A percentile compares a stretch with the other conserved stretches of the same genome.
phyloP scores from a whole-genome alignment of 1,140 invertebrate species.

The Cecropterus lyciades region DNA sequence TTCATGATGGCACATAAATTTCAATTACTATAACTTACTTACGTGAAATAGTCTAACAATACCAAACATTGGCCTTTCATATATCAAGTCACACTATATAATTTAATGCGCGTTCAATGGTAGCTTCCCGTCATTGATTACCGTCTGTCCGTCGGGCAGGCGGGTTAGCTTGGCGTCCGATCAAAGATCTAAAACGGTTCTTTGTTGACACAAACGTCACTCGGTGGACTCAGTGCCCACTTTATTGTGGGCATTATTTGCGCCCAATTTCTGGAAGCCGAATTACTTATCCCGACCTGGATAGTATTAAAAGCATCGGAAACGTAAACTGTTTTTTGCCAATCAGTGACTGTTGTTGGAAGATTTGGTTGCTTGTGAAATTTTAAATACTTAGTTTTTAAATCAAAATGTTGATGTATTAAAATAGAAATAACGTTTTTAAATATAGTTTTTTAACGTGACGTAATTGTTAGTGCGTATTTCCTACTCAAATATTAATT shows the following conservation, averaged over 20 bases:
- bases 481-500: no score
- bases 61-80: conserved; percentile 10
- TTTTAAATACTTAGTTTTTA: neutral
- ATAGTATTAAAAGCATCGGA: neutral
- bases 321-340: neutral
- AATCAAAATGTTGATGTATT: no score
- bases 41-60: neutral
- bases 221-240: conserved; percentile 48
- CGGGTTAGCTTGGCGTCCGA: conserved; percentile 65
- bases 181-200: conserved; percentile 65
- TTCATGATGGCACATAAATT: no score
- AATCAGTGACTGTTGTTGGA: neutral
- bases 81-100: conserved; percentile 29
- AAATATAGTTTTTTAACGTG: no score
- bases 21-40: no score
- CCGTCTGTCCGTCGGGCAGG: conserved; percentile 40
- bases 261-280: conserved; percentile 3
- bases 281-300: conserved; percentile 5
- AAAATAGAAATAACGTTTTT: no score
- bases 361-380: neutral
- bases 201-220: conserved; percentile 63
- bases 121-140: conserved; percentile 36
- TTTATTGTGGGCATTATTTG: conserved; percentile 46
- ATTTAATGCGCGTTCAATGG: conserved; percentile 28
- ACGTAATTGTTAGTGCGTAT: no score